phyloP scores from a whole-genome alignment of 2,888 invertebrate species.

The Ptilodon capucinus region DNA sequence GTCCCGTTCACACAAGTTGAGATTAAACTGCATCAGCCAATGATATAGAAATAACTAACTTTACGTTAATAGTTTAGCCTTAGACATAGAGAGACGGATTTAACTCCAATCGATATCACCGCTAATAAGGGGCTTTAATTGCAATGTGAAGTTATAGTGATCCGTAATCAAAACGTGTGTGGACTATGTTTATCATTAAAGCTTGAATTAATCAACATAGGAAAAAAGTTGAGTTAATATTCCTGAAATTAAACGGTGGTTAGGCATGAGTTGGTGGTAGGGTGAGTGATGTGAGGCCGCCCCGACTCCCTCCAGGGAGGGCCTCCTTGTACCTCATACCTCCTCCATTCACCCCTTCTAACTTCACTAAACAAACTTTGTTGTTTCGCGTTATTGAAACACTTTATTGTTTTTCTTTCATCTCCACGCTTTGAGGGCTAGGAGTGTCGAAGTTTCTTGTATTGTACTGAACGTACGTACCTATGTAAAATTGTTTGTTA shows the following conservation, averaged over 20 bases:
- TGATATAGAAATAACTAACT: too few relatives aligned
- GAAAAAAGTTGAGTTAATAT: constrained; percentile 3
- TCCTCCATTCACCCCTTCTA: constrained; percentile 44
- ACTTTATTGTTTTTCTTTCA: constrained; percentile 77
- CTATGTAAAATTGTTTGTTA: constrained; percentile 34
- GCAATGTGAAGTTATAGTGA: too few relatives aligned
- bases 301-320: constrained; percentile 13
- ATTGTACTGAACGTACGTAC: constrained; percentile 41
- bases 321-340: constrained; percentile 24
- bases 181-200: neutral
- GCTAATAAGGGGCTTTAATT: too few relatives aligned
- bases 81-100: too few relatives aligned
- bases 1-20: too few relatives aligned
- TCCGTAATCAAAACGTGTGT: neutral
- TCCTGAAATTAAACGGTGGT: constrained; percentile 5
- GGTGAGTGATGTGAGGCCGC: neutral
- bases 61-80: too few relatives aligned
- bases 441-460: constrained; percentile 42
- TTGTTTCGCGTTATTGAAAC: constrained; percentile 76
- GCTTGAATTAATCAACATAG: neutral
- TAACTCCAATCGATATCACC: too few relatives aligned
- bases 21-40: too few relatives aligned
- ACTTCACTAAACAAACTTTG: constrained; percentile 71
- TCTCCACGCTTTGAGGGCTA: constrained; percentile 55
- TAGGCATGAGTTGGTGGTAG: neutral